Conservation (phyloP, 2,113 vertebrate species). For the Gymnarchus niloticus region DNA sequence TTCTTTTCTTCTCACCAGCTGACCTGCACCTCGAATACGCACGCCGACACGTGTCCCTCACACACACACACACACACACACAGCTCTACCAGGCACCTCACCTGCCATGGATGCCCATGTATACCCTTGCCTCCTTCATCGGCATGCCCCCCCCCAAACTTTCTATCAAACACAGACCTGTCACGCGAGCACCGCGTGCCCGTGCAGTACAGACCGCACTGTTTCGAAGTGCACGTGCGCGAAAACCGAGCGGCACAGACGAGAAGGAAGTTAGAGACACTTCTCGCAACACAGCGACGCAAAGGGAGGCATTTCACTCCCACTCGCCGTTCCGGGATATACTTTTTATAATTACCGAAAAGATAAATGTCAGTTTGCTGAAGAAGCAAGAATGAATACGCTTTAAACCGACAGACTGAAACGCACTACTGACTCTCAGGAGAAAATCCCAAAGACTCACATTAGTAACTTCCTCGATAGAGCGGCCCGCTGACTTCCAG, state of each 20-base stretch:
- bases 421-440: background rate
- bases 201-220: background rate
- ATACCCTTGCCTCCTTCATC: background rate
- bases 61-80: background rate
- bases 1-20: background rate
- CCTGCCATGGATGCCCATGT: background rate
- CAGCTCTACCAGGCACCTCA: background rate
- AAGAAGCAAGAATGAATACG: background rate
- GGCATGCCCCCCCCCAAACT: background rate
- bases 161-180: background rate
- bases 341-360: constrained; percentile 2
- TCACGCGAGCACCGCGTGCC: no score
- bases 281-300: background rate
- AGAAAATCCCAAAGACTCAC: background rate
- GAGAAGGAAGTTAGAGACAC: background rate
- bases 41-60: background rate
- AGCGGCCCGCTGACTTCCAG: background rate
- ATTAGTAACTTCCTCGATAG: background rate
- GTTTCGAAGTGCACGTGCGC: background rate
- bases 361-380: background rate
- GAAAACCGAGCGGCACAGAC: background rate
- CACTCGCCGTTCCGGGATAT: background rate
- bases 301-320: background rate
- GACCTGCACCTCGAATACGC: background rate
- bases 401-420: background rate